Percentiles rank a stretch among this genome's conserved stretches.
Conservation (phyloP, 2,888 invertebrate genomes). For the Cataglyphis livida region DNA sequence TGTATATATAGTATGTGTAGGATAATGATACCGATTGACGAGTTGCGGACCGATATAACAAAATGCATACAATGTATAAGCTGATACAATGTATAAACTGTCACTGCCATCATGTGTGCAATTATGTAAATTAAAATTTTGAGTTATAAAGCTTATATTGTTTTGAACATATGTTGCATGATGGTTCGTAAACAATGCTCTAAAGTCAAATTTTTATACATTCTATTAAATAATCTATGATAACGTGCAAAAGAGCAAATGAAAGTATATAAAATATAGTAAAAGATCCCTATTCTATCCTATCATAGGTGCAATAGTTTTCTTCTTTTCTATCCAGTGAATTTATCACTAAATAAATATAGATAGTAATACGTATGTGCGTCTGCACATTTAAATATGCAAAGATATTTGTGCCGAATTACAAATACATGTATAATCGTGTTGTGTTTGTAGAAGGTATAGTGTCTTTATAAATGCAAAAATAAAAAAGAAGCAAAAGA, state of each 20-base stretch:
- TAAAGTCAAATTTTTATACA: neutral
- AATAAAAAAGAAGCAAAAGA: neutral
- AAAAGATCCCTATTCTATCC: neutral
- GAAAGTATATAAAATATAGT: neutral
- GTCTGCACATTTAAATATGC: neutral
- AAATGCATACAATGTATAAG: constrained; percentile 17
- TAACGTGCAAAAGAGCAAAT: neutral
- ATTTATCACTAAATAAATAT: neutral
- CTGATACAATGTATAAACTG: constrained; percentile 13
- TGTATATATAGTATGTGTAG: neutral
- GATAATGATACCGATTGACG: constrained; percentile 7
- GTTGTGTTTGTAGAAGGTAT: neutral
- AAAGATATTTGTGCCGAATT: neutral
- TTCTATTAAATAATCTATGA: neutral
- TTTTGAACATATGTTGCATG: neutral
- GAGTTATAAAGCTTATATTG: neutral
- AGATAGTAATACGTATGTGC: neutral
- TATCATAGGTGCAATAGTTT: neutral
- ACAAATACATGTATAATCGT: neutral
- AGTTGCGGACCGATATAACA: neutral
- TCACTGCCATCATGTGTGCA: constrained; percentile 43
- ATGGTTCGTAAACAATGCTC: neutral
- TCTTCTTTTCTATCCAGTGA: neutral
- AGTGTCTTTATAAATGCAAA: neutral
- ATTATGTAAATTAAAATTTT: constrained; percentile 31